These are phyloP conservation scores for Sciurus niger DNA, from an alignment of 2,113 vertebrate genomes.

Conservation along the genomic window DNA sequence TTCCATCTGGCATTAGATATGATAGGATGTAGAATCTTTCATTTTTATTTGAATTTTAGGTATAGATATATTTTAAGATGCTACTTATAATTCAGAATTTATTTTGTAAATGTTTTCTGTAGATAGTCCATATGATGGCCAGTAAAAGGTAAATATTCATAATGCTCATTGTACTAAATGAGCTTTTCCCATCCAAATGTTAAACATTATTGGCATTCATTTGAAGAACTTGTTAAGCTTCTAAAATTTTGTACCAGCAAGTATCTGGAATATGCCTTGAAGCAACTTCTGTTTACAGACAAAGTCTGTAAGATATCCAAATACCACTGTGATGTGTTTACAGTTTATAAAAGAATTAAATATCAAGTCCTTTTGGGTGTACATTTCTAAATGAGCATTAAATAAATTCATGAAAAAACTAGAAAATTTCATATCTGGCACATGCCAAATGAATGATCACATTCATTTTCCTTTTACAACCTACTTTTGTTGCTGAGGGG, in stretches of 20 bases:
- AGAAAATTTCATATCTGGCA: slow-evolving; percentile 47
- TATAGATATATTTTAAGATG: slow-evolving; percentile 59
- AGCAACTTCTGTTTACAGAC: slow-evolving; percentile 81
- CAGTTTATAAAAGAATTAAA: slow-evolving; percentile 72
- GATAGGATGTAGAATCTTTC: not conserved
- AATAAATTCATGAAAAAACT: slow-evolving; percentile 1
- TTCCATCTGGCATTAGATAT: slow-evolving; percentile 67
- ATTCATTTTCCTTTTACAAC: slow-evolving; percentile 48
- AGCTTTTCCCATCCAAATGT: slow-evolving; percentile 55
- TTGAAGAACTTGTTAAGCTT: slow-evolving; percentile 75
- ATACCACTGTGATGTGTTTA: slow-evolving; percentile 79
- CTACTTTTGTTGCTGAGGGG: slow-evolving; percentile 9
- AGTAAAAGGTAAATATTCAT: slow-evolving; percentile 49
- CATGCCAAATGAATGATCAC: slow-evolving; percentile 42
- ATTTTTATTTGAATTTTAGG: slow-evolving; percentile 70
- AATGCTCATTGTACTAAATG: slow-evolving; percentile 49
- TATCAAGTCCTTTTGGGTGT: slow-evolving; percentile 68
- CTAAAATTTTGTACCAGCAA: slow-evolving; percentile 74
- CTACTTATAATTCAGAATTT: slow-evolving; percentile 46
- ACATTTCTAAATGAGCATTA: slow-evolving; percentile 78
- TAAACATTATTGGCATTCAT: slow-evolving; percentile 75
- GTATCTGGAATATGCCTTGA: slow-evolving; percentile 75
- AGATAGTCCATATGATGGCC: slow-evolving; percentile 33
- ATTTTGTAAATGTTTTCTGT: slow-evolving; percentile 60
- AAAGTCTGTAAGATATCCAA: slow-evolving; percentile 79